Evolutionary conservation across 2,888 invertebrate species (phyloP).

Genomic region (Heteromyza rotundicornis): DNA sequence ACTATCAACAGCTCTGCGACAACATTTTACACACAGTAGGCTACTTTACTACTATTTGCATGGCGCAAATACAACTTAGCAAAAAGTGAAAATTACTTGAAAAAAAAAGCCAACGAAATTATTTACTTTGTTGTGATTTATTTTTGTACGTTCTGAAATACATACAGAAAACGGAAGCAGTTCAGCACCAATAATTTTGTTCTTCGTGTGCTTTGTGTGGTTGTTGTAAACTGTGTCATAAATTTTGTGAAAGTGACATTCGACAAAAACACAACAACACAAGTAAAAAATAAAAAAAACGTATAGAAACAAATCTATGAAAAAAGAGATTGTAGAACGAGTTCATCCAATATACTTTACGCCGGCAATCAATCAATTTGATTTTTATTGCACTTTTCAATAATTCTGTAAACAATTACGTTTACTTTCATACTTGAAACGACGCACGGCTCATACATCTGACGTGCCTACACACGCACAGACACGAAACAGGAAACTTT

Average conservation of each 20-base stretch:
- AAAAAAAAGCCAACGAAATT: neutral
- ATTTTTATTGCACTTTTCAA: no score
- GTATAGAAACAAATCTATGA: neutral
- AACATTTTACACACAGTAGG: no score
- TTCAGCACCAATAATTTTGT: neutral
- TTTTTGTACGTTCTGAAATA: neutral
- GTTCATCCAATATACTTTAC: no score
- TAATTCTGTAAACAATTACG: neutral
- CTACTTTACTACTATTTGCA: neutral
- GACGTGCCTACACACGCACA: conserved; percentile 18
- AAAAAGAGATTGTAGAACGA: no score
- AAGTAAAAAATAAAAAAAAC: no score
- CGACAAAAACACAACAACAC: no score
- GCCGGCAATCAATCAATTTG: no score
- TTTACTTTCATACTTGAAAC: neutral
- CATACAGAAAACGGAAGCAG: neutral
- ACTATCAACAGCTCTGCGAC: no score
- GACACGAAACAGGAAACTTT: conserved; percentile 52
- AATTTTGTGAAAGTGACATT: conserved; percentile 6
- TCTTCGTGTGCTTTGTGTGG: neutral
- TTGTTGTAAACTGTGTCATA: conserved; percentile 16
- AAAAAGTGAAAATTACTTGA: no score
- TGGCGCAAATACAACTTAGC: neutral
- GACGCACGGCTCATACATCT: neutral
- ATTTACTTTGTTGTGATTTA: neutral